phyloP scores from a whole-genome alignment of 2,888 invertebrate species.

The Lasioglossum leucozonium region DNA sequence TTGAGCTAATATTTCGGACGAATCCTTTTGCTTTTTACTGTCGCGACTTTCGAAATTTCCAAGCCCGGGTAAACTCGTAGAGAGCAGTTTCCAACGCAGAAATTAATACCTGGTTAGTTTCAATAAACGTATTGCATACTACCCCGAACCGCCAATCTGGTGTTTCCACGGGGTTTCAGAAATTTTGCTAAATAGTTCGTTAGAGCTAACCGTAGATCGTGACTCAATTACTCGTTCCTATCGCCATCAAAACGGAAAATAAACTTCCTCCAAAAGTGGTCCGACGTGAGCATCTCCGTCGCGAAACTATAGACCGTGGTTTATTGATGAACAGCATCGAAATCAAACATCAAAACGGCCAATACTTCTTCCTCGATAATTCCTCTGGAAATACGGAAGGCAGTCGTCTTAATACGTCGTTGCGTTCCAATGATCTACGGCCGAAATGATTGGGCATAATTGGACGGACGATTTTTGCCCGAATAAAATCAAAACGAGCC shows the following conservation, averaged over 20 bases:
- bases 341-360: background rate
- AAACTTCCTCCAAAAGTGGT: constrained; percentile 10
- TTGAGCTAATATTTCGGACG: background rate
- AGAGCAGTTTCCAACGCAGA: background rate
- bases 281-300: background rate
- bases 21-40: background rate
- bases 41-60: background rate
- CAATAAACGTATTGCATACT: background rate
- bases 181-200: constrained; percentile 12
- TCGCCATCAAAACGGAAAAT: constrained; percentile 29
- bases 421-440: background rate
- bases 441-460: background rate
- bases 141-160: background rate
- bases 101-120: background rate
- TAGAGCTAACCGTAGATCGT: background rate
- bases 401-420: background rate
- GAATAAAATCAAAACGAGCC: background rate
- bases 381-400: background rate
- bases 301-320: background rate
- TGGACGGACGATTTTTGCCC: background rate
- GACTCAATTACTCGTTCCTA: background rate
- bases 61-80: no score
- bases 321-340: no score
- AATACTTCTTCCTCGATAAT: background rate
- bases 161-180: background rate